Percentiles rank a stretch among this genome's conserved stretches.
Conservation (phyloP, 2,113 vertebrate genomes). For the Eolophus roseicapilla region DNA sequence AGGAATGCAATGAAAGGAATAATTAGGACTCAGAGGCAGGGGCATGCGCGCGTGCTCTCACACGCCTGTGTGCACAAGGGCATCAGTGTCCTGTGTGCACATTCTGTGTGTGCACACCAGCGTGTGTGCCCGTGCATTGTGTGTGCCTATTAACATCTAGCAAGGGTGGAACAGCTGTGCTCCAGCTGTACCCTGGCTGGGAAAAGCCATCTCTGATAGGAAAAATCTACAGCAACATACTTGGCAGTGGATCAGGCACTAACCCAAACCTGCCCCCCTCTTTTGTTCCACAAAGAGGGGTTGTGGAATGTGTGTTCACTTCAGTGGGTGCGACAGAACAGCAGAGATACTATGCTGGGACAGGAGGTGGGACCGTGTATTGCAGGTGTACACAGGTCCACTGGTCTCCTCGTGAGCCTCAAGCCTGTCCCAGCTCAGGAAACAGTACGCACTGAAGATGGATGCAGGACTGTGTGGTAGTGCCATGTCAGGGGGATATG, state of each 20-base stretch:
- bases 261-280: too few species aligned
- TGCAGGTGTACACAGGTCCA: fast-evolving
- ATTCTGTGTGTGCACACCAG: background rate
- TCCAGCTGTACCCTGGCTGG: slow-evolving; percentile 32
- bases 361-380: background rate
- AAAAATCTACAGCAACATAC: background rate
- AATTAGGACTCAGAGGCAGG: background rate
- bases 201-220: background rate
- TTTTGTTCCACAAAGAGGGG: background rate
- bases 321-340: fast-evolving
- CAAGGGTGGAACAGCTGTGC: background rate
- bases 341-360: background rate
- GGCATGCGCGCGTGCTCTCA: fast-evolving
- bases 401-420: background rate
- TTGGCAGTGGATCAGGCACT: background rate
- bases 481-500: background rate
- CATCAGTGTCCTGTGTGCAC: background rate
- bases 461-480: fast-evolving
- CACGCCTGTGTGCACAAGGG: background rate
- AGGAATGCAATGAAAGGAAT: background rate
- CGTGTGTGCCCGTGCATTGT: background rate
- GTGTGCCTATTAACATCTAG: background rate
- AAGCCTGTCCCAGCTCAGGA: background rate
- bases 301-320: background rate
- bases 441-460: fast-evolving